Evolutionary conservation across 1,140 invertebrate species (phyloP), one percentile per base, ranked within the genome.

Genomic region (Coptotermes formosanus): DNA sequence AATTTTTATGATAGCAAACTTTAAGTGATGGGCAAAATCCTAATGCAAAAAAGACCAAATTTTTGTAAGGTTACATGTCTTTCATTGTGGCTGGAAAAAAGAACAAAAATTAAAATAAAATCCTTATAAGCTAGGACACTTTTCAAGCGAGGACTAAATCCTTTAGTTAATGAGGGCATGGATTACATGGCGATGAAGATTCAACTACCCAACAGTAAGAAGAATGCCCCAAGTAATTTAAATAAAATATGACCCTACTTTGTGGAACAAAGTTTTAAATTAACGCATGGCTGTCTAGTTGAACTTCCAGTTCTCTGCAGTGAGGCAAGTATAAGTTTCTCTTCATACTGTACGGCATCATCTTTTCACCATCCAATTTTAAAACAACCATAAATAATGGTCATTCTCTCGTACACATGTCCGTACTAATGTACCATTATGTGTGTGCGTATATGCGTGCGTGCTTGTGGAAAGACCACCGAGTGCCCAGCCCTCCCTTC

Each of bases 171-270:
- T 75, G 64, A 30, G 25, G 64, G 64, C 2, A 75, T 75, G 64
- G 64, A n/a, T 75, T 75, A 30, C 64, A 30, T 30, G 64, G 64
- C 64, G 64, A 30, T 75, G 64, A 75, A 75, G 25, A n/a, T 75
- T 75, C 64, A 75, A 75, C 64, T 75, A 30, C n/a, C 8, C 64
- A 75, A 75, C 9, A 30, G 25, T 75, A 30, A 75, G 14, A 75
- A 75, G 25, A 75, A 75, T 75, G 64, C 2, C 64, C n/a, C 64
- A 30, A 75, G 64, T 16, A 30, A 75, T 75, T 75, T 75, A 75
- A 75, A 75, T 75, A 75, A 75, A 75, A 75, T 75, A 75, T 30
- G n/a, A 30, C 64, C 64, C 64, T 75, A 75, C n/a, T 75, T 75
- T 75, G 64, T 30, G 64, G 64, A 25, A 75, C 64, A 25, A 25